Percentiles rank a stretch among this genome's conserved stretches.
Conservation (phyloP, 2,888 invertebrate species). For the Rhimphoctona megacephalus region DNA sequence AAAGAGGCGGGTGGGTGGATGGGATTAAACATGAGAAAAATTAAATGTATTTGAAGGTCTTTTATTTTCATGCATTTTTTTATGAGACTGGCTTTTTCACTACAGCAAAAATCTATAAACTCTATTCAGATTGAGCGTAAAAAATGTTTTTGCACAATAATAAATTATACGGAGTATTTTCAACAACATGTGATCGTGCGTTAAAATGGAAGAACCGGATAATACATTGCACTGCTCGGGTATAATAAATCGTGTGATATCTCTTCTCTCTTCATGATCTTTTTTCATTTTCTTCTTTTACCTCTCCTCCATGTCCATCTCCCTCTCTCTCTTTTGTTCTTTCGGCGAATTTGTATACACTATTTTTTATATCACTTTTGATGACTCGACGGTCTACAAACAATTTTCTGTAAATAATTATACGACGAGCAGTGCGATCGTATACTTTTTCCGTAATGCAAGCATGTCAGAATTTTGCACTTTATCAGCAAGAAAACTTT, state of each 20-base stretch:
- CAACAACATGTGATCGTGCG: background rate
- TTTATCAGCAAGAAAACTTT: too few relatives aligned
- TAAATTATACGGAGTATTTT: background rate
- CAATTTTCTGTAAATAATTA: background rate
- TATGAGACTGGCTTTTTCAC: background rate
- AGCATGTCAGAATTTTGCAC: too few relatives aligned
- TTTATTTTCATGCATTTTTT: background rate
- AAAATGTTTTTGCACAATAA: background rate
- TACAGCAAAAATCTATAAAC: background rate
- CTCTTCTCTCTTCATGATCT: background rate
- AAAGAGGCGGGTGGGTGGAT: background rate
- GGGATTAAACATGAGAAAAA: background rate
- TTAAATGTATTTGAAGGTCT: background rate
- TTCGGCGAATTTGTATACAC: background rate
- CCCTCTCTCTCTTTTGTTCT: background rate
- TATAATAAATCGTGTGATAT: constrained; percentile 56
- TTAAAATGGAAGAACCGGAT: background rate
- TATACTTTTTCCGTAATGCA: too few relatives aligned
- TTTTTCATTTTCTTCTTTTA: background rate
- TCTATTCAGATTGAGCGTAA: background rate
- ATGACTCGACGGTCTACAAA: background rate
- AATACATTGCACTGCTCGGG: constrained; percentile 35
- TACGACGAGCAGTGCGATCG: background rate
- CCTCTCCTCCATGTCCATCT: background rate
- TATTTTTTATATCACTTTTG: background rate